These are phyloP conservation scores for Masticophis lateralis DNA, from an alignment of 2,797 vertebrate species.

Conservation along the genomic window DNA sequence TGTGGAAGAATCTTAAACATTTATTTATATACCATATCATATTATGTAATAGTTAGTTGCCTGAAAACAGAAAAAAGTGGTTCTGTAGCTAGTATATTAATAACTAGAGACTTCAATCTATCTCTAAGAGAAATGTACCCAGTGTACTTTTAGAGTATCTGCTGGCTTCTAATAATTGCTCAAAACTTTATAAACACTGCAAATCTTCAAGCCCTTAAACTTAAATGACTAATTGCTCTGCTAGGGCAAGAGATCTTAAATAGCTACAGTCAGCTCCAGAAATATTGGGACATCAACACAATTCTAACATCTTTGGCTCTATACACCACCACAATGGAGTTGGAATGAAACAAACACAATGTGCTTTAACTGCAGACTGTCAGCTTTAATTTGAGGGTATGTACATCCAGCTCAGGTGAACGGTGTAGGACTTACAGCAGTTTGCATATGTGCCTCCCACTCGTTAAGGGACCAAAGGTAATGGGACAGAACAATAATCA, in stretches of 20 bases:
- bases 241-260: neutral
- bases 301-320: too few species aligned
- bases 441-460: too few species aligned
- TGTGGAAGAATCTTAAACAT: neutral
- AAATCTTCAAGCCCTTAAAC: neutral
- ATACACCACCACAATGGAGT: too few species aligned
- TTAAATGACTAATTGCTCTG: neutral
- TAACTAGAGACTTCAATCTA: neutral
- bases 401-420: too few species aligned
- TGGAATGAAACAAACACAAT: too few species aligned
- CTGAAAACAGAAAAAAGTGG: neutral
- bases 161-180: neutral
- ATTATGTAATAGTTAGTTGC: neutral
- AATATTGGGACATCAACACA: too few species aligned
- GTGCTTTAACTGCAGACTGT: too few species aligned
- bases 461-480: too few species aligned
- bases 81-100: neutral
- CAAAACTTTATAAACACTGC: neutral
- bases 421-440: too few species aligned
- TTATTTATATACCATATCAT: neutral
- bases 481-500: too few species aligned
- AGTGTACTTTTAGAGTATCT: neutral
- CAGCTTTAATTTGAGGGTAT: too few species aligned
- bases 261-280: neutral
- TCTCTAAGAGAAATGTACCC: neutral